Conservation (phyloP, 1,140 invertebrate species). For the Fopius arisanus region DNA sequence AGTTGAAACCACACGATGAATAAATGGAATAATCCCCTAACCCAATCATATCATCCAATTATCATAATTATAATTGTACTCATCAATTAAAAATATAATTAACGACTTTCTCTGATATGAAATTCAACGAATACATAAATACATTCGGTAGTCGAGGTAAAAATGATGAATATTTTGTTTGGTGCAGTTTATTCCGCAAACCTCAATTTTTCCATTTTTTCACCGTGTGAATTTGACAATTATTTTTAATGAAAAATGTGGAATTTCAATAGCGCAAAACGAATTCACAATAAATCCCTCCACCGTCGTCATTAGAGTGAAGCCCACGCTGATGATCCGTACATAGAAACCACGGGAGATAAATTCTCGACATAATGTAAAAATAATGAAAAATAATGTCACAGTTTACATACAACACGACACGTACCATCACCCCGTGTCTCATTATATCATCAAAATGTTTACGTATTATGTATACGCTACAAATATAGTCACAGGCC, state of each 20-base stretch:
- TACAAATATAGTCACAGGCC: conserved; percentile 66
- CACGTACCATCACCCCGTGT: conserved; percentile 18
- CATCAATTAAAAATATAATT: no score
- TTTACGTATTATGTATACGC: conserved; percentile 44
- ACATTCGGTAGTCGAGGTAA: no score
- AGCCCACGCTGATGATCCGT: background rate
- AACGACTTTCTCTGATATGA: no score
- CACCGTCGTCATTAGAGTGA: background rate
- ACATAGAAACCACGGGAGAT: background rate
- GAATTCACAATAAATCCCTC: background rate
- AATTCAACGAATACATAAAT: no score
- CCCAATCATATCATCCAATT: no score
- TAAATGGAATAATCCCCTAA: background rate
- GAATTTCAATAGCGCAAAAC: background rate
- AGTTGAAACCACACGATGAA: no score
- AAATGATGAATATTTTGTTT: no score
- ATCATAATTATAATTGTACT: no score
- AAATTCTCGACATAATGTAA: background rate
- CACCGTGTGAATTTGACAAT: no score
- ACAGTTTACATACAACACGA: conserved; percentile 14
- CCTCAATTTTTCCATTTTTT: no score
- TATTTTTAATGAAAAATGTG: conserved; percentile 5
- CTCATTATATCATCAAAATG: conserved; percentile 5
- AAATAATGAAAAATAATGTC: background rate
- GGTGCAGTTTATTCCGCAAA: no score